Conservation (phyloP, 2,797 vertebrate species). For the Salmo trutta region DNA sequence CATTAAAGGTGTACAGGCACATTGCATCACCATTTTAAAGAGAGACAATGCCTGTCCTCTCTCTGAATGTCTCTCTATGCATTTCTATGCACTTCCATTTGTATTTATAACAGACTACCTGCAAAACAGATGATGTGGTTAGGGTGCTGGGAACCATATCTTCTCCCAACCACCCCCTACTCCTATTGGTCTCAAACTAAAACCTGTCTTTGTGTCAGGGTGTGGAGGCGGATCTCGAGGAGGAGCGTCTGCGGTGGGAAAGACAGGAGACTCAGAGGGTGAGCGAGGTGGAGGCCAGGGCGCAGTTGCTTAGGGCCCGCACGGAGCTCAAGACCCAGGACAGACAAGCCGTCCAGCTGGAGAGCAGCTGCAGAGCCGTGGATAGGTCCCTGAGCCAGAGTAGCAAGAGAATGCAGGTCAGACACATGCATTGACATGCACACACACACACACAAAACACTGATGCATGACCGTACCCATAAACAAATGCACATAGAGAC, state of each 20-base stretch:
- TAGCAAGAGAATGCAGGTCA: constrained; percentile 88
- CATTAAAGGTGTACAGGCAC: not conserved
- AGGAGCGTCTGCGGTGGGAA: constrained; percentile 87
- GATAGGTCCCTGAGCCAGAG: constrained; percentile 91
- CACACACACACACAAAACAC: not conserved
- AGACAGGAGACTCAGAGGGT: constrained; percentile 88
- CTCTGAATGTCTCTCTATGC: too few species aligned
- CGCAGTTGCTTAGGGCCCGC: constrained; percentile 86
- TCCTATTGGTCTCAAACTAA: not conserved
- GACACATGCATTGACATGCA: constrained; percentile 18
- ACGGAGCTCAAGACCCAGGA: constrained; percentile 89
- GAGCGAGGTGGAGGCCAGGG: constrained; percentile 88
- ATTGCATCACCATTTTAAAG: not conserved
- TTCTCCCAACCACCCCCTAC: not conserved
- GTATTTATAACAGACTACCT: not conserved
- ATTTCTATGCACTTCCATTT: not conserved
- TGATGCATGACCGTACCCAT: not conserved
- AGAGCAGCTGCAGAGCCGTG: constrained; percentile 92
- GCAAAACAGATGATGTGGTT: not conserved
- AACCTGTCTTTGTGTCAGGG: constrained; percentile 49
- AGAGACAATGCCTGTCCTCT: not conserved
- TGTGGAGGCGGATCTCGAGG: constrained; percentile 87
- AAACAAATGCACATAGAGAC: not conserved
- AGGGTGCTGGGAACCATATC: not conserved
- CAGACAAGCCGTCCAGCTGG: constrained; percentile 89